These are phyloP conservation scores for Elmis aenea DNA, from an alignment of 2,888 invertebrate genomes.

Conservation along the genomic window DNA sequence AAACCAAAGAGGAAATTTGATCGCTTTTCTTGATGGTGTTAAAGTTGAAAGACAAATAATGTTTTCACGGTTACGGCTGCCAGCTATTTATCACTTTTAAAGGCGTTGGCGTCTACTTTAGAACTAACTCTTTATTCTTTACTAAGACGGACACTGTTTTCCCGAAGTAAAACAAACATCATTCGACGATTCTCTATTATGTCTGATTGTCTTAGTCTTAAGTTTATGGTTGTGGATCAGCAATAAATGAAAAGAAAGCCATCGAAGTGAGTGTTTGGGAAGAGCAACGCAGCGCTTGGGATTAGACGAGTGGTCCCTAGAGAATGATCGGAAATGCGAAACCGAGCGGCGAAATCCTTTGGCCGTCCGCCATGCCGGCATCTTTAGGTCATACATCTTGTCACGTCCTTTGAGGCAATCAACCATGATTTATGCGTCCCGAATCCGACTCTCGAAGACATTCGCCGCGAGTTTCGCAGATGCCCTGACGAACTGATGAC, in stretches of 20 bases:
- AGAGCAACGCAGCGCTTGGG: constrained; percentile 20
- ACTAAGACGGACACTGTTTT: no score
- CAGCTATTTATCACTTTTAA: not conserved
- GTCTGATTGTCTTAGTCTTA: no score
- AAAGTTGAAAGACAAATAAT: not conserved
- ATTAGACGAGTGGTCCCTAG: constrained; percentile 25
- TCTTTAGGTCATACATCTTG: constrained; percentile 32
- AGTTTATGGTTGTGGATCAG: no score
- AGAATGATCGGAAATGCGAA: constrained; percentile 24
- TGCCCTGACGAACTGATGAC: not conserved
- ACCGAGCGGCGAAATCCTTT: constrained; percentile 25
- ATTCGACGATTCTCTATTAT: no score
- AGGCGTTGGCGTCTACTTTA: constrained; percentile 2
- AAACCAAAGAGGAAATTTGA: no score
- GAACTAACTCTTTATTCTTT: not conserved
- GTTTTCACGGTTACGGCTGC: not conserved
- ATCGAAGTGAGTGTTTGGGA: constrained; percentile 18
- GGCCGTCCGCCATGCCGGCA: constrained; percentile 27
- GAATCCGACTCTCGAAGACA: constrained; percentile 20
- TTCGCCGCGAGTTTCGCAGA: constrained; percentile 6
- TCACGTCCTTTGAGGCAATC: constrained; percentile 32
- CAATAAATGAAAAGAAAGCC: constrained; percentile 16
- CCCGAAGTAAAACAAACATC: no score
- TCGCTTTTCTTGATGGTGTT: not conserved
- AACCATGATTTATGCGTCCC: constrained; percentile 31